These are phyloP conservation scores for Metacarcinus magister DNA, from an alignment of 2,888 invertebrate species.

Conservation along the genomic window DNA sequence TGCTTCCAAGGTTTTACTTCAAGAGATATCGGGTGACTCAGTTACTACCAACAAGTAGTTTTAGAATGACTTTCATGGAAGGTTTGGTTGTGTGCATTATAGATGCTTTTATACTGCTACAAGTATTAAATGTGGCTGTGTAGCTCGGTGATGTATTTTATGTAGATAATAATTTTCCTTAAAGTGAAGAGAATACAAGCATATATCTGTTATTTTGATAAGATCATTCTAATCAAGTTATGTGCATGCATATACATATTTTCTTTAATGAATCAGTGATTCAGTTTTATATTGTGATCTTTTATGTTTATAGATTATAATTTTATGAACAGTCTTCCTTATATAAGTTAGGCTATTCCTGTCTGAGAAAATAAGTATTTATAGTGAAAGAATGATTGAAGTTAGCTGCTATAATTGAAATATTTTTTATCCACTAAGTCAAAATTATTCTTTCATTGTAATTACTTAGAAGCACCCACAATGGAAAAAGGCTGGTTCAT, in stretches of 20 bases:
- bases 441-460: background rate
- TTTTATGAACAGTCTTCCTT: background rate
- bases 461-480: background rate
- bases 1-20: constrained; percentile 83
- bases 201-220: background rate
- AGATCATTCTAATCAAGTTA: background rate
- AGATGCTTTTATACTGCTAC: background rate
- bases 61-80: background rate
- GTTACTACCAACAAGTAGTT: background rate
- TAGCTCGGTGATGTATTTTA: background rate
- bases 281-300: background rate
- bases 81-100: background rate
- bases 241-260: background rate
- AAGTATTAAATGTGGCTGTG: constrained; percentile 13
- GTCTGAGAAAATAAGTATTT: background rate
- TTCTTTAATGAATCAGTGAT: background rate
- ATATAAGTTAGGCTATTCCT: background rate
- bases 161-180: background rate
- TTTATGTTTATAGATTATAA: background rate
- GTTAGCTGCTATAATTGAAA: background rate
- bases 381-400: background rate
- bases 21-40: constrained; percentile 78
- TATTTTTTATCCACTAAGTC: background rate
- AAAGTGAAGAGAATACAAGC: background rate
- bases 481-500: background rate